Base-by-base conservation (phyloP, 2,888 invertebrate genomes). In the Hartigia nigra region DNA sequence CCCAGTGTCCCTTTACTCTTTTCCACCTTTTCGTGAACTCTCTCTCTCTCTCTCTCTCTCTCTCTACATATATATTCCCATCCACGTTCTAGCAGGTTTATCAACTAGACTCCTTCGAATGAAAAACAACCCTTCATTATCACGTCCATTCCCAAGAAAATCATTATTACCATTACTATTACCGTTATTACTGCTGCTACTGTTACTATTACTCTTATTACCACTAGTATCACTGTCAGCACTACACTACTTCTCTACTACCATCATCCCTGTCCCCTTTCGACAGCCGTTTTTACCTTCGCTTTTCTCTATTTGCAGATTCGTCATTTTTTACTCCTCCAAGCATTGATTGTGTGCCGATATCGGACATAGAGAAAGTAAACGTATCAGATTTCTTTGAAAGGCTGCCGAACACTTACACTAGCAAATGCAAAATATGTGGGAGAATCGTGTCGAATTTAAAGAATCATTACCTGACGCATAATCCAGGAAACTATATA, bases 401-500 rank as follows among this genome's bases (percentile, higher is more conserved):
- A 82, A 89, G 86, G 82, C 77, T 87, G 81, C 86, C 88, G 70
- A 83, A 87, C 81, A 85, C 86, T 70, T 87, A 85, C 79, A 83
- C 85, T 82, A 86, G 86, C 84, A 86, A 87, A 84, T 91, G 90
- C 85, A 90, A 89, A 87, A 83, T 90, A 70, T 91, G 91, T 84
- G 90, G 89, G 74, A 88, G 90, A 83, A 84, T 91, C 39, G 91
- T 91, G 69, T 87, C 89, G 77, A 91, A 92, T 82, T 78, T 86
- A 79, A 89, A 86, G 84, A 90, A 88, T 87, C 88, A 89, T 87
- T 90, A 87, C 81, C 84, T 89, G 80, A 87, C 86, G 74, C 90
- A 89, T 81, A 87, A 88, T 82, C 89, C 88, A 75, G 89, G 89
- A 76, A 89, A 90, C 83, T 90, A 87, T 81, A 84, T 88, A 81